Evolutionary conservation across 2,888 invertebrate genomes (phyloP), one percentile per base, ranked within the genome.

Genomic region (Barypeithes pellucidus): DNA sequence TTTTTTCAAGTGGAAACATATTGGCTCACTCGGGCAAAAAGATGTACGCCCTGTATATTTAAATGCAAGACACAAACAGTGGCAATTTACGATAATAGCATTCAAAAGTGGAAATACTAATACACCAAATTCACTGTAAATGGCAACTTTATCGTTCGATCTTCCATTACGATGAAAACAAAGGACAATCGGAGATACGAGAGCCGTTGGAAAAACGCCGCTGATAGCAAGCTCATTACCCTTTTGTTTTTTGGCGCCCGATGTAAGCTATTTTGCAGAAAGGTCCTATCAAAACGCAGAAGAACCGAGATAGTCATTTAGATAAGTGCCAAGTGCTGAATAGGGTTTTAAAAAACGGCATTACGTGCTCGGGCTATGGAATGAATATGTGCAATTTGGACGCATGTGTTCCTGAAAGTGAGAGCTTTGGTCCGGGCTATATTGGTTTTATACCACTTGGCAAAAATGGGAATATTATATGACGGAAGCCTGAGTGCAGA

Each of bases 271-370:
- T 72, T 67, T 66, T 43, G 50, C 57, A 43, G 47, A 22, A 29
- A 22, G 47, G 43, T 41, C 54, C 66, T 60, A 60, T 66, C 66
- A 60, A 71, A 67, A 72, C 63, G 72, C 67, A 67, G 67, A 63
- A 63, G 62, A 67, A 61, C 62, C 68, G 62, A 73, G 73, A 73
- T 73, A 59, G 63, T 50, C 73, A 73, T 73, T 73, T 69, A 73
- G 73, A 73, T 73, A 69, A 63, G 62, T 45, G 66, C 41, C 69
- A 61, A 70, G 73, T 73, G 65, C 45, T 66, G 73, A 66, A 66
- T 72, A 33, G 36, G 59, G 57, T 62, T 47, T 61, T 66, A 52
- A 72, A 72, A 72, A 71, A 65, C 71, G 14, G 20, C 65, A 66
- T 47, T 66, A 65, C 65, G 71, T 66, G 54, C 22, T 4, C 43